Evolutionary conservation across 2,888 invertebrate genomes (phyloP).

Genomic region (Cantharis nigra): DNA sequence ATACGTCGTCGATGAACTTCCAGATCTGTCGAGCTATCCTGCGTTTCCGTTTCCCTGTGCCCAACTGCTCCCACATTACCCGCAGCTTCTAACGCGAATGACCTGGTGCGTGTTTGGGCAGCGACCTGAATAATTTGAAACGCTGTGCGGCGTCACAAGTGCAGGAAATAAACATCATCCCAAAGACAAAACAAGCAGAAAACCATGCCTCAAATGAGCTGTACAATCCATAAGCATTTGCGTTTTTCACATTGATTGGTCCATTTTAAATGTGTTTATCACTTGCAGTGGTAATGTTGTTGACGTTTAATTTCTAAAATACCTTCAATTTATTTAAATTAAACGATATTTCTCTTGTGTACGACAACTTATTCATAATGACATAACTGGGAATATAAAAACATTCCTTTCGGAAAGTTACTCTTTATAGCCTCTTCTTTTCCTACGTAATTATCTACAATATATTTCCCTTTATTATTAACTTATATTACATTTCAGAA

Average conservation of each 20-base stretch:
- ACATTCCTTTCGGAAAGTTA: background rate
- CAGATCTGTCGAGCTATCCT: constrained; percentile 20
- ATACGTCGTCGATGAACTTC: constrained; percentile 20
- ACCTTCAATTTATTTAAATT: constrained; percentile 17
- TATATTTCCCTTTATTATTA: background rate
- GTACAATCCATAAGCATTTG: constrained; percentile 1
- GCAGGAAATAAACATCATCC: constrained; percentile 28
- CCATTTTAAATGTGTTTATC: constrained; percentile 17
- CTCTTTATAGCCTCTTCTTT: background rate
- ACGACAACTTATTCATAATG: background rate
- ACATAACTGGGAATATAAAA: background rate
- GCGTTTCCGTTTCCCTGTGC: constrained; percentile 15
- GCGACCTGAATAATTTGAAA: constrained; percentile 38
- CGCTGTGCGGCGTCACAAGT: constrained; percentile 31
- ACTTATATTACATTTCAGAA: background rate
- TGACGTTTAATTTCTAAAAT: constrained; percentile 21
- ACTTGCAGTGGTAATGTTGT: constrained; percentile 18
- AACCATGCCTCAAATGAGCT: constrained; percentile 24
- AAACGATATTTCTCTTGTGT: background rate
- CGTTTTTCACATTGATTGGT: background rate
- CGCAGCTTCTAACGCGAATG: constrained; percentile 30
- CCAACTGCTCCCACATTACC: constrained; percentile 24
- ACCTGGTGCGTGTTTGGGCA: constrained; percentile 36
- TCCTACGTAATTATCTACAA: background rate
- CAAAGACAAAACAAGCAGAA: constrained; percentile 23